A percentile compares a stretch with the other conserved stretches of the same genome.
Conservation (phyloP, 2,113 vertebrate species). For the Amazona vittata region DNA sequence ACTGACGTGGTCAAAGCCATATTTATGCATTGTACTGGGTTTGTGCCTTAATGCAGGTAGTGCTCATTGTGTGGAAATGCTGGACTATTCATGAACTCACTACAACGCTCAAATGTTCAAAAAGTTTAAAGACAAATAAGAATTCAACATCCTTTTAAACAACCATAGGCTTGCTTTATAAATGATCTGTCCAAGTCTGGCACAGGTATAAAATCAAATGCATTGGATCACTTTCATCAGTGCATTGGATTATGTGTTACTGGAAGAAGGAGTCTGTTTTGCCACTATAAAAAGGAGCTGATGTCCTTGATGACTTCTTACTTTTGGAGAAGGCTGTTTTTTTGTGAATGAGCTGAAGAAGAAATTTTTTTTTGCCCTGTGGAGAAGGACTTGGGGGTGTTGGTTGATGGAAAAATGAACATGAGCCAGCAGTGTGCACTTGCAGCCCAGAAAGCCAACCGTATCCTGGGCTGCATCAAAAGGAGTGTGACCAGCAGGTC, state of each 20-base stretch:
- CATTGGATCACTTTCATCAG: neutral
- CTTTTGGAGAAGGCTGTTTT: neutral
- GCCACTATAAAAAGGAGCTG: neutral
- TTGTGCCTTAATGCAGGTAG: neutral
- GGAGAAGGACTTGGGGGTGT: neutral
- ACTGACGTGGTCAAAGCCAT: neutral
- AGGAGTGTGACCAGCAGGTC: neutral
- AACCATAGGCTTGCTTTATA: neutral
- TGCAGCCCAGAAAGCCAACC: neutral
- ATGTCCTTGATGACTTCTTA: neutral
- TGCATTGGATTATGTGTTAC: neutral
- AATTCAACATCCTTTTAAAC: neutral
- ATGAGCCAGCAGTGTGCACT: neutral
- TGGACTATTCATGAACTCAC: neutral
- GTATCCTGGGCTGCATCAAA: neutral
- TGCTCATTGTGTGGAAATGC: neutral
- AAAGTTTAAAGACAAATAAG: neutral
- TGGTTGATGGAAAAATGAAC: neutral
- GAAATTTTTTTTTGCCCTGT: neutral
- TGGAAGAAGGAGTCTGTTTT: neutral
- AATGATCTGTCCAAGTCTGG: neutral
- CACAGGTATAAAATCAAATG: neutral
- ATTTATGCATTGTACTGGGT: neutral
- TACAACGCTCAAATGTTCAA: neutral
- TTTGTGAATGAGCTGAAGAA: neutral